These are phyloP conservation scores for Buphagus erythrorhynchus DNA, from an alignment of 2,797 vertebrate genomes.

Conservation along the genomic window DNA sequence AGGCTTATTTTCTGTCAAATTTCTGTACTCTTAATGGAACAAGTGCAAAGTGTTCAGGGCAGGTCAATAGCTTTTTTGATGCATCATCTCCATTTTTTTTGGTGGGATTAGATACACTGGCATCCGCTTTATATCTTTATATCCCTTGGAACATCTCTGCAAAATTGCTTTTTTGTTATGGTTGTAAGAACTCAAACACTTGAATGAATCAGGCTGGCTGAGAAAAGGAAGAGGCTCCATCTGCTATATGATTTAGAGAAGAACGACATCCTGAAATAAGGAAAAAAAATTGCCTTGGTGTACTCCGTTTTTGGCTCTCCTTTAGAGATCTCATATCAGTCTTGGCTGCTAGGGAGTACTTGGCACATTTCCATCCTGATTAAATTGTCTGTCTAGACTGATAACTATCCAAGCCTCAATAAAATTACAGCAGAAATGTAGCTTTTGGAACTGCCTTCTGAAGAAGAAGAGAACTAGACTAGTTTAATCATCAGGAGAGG, in stretches of 20 bases:
- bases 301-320: background rate
- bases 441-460: background rate
- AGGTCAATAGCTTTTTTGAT: background rate
- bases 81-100: accelerated
- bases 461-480: background rate
- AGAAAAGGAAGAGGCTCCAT: background rate
- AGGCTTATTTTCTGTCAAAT: background rate
- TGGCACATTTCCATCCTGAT: background rate
- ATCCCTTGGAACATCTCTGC: background rate
- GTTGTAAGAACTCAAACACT: background rate
- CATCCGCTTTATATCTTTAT: background rate
- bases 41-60: background rate
- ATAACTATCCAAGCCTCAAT: background rate
- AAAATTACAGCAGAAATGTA: background rate
- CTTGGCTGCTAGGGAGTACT: background rate
- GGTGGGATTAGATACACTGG: background rate
- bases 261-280: background rate
- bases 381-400: constrained; percentile 9
- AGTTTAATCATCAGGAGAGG: background rate
- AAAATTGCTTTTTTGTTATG: background rate
- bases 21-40: background rate
- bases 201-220: background rate
- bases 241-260: background rate
- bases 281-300: background rate
- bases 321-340: background rate